phyloP scores from a whole-genome alignment of 2,888 invertebrate species.

The Zaprionus bogoriensis region DNA sequence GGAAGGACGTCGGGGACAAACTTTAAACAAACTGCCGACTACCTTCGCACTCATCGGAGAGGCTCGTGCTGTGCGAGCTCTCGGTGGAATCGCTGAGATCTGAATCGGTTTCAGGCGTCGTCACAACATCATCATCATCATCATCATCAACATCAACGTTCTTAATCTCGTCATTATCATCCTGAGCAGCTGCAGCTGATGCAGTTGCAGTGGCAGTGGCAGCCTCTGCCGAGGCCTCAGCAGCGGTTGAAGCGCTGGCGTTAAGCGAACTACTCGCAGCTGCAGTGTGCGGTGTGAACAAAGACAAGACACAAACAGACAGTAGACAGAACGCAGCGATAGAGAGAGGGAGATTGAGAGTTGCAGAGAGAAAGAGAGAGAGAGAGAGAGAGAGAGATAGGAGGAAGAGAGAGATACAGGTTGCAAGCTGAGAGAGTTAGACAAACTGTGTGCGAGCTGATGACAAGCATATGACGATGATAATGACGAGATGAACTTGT shows the following conservation, averaged over 20 bases:
- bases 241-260: too few relatives aligned
- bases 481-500: conserved; percentile 26
- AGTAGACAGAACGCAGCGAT: conserved; percentile 43
- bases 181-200: conserved; percentile 15
- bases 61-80: conserved; percentile 82
- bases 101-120: conserved; percentile 84
- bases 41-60: conserved; percentile 79
- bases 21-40: conserved; percentile 53
- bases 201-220: conserved; percentile 21
- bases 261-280: conserved; percentile 63
- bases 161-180: conserved; percentile 17
- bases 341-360: conserved; percentile 3
- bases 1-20: conserved; percentile 1
- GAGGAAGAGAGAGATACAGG: conserved; percentile 17
- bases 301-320: conserved; percentile 68
- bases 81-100: conserved; percentile 83
- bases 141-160: conserved; percentile 24
- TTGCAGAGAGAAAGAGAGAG: conserved; percentile 24
- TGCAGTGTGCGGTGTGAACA: conserved; percentile 70
- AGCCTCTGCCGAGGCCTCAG: too few relatives aligned
- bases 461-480: conserved; percentile 35
- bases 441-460: conserved; percentile 38
- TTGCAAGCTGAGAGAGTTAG: conserved; percentile 37
- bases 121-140: conserved; percentile 61
- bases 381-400: conserved; percentile 20